These are phyloP conservation scores for Silvanus unidentatus DNA, from an alignment of 2,888 invertebrate genomes.

Conservation along the genomic window DNA sequence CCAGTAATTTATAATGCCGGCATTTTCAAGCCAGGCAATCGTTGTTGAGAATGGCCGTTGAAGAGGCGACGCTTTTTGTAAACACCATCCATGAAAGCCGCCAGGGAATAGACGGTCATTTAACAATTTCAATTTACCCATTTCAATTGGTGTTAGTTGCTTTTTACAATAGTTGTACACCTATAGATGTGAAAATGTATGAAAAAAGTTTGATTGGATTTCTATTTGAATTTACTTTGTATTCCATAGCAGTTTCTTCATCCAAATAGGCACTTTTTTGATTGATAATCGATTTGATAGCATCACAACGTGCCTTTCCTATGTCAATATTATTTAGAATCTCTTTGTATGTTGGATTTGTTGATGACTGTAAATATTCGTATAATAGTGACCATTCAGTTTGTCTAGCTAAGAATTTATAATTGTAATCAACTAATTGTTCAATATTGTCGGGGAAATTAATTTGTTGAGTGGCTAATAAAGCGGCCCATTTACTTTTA, in stretches of 20 bases:
- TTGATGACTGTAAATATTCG: conserved; percentile 11
- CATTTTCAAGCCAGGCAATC: conserved; percentile 12
- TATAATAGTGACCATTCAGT: conserved; percentile 13
- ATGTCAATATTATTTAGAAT: conserved; percentile 6
- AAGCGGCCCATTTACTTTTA: conserved; percentile 15
- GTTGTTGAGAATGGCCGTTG: conserved; percentile 12
- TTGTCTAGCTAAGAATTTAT: conserved; percentile 9
- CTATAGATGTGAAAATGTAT: neutral
- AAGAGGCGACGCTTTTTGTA: conserved; percentile 13
- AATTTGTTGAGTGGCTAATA: conserved; percentile 11
- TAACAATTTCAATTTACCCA: conserved; percentile 8
- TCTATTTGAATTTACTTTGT: conserved; percentile 9
- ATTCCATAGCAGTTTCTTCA: conserved; percentile 15
- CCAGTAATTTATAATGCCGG: conserved; percentile 15
- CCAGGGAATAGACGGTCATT: conserved; percentile 12
- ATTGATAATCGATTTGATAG: conserved; percentile 5
- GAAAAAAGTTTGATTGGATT: neutral
- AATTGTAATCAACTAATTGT: conserved; percentile 11
- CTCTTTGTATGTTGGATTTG: conserved; percentile 6
- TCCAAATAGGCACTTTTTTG: conserved; percentile 12
- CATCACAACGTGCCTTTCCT: conserved; percentile 9
- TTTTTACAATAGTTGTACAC: neutral
- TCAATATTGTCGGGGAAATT: conserved; percentile 13
- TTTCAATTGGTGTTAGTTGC: conserved; percentile 2
- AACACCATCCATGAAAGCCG: conserved; percentile 17